A percentile compares a stretch with the other conserved stretches of the same genome.
phyloP scores from a whole-genome alignment of 2,888 invertebrate genomes.

The Drosophila acutilabella region DNA sequence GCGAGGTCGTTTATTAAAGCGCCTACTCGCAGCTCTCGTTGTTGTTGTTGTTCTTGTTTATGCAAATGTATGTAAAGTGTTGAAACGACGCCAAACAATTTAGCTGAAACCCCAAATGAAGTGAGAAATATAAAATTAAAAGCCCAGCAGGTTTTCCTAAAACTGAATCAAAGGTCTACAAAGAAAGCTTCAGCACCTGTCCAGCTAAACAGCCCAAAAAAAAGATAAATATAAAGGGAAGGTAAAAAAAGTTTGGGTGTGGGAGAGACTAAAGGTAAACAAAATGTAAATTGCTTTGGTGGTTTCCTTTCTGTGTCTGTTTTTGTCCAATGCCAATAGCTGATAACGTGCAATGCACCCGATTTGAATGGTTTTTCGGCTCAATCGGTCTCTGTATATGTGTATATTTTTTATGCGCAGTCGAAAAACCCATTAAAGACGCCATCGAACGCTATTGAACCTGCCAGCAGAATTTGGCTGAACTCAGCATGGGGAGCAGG shows the following conservation, averaged over 20 bases:
- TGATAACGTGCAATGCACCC: constrained; percentile 59
- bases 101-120: constrained; percentile 63
- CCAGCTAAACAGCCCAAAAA: constrained; percentile 14
- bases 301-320: constrained; percentile 26
- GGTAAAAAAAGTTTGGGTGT: constrained; percentile 11
- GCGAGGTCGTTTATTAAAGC: constrained; percentile 51
- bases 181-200: neutral
- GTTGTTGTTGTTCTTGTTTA: constrained; percentile 39
- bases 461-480: constrained; percentile 40
- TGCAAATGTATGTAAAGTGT: constrained; percentile 74
- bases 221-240: neutral
- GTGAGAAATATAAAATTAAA: constrained; percentile 77
- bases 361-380: constrained; percentile 28
- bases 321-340: constrained; percentile 58
- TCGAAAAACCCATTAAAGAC: constrained; percentile 54
- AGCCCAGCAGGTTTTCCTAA: constrained; percentile 2
- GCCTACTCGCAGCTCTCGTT: constrained; percentile 14
- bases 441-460: constrained; percentile 57
- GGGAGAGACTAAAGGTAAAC: constrained; percentile 52
- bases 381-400: constrained; percentile 1
- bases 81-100: constrained; percentile 58
- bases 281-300: constrained; percentile 69
- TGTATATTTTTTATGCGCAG: constrained; percentile 26
- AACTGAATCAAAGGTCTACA: constrained; percentile 38
- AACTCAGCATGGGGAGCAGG: constrained; percentile 31